Conservation (phyloP, 2,888 invertebrate species). For the Axea sp. region DNA sequence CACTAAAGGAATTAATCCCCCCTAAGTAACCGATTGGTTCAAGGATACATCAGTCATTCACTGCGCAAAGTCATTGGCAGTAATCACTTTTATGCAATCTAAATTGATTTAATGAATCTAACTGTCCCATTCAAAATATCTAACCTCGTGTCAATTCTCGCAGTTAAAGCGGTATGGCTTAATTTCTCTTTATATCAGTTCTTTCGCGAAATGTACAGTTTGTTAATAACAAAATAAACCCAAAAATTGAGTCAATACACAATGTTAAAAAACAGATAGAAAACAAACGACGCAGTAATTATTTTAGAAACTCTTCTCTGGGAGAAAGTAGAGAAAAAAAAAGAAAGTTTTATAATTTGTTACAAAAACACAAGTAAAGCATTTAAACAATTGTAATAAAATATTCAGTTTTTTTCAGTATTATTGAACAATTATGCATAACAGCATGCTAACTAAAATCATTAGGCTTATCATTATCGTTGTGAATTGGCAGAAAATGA, state of each 20-base stretch:
- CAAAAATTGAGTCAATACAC: no score
- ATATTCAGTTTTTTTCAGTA: constrained; percentile 21
- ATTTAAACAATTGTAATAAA: no score
- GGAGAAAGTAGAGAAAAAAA: no score
- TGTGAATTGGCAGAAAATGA: constrained; percentile 24
- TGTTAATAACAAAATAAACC: no score
- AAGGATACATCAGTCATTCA: constrained; percentile 56
- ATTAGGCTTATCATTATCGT: constrained; percentile 23
- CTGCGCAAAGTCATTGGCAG: constrained; percentile 60
- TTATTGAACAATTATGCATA: constrained; percentile 39
- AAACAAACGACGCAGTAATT: no score
- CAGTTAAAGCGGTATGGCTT: background rate
- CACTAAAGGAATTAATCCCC: constrained; percentile 26
- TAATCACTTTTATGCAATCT: constrained; percentile 60
- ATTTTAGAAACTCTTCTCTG: no score
- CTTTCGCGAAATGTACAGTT: background rate
- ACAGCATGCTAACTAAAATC: constrained; percentile 17
- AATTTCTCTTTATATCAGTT: constrained; percentile 1
- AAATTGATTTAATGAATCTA: constrained; percentile 42
- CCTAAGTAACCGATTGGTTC: constrained; percentile 49
- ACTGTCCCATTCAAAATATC: constrained; percentile 55
- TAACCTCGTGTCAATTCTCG: constrained; percentile 55
- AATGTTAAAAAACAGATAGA: no score
- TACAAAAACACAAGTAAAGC: background rate
- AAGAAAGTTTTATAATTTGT: no score